Evolutionary conservation across 2,888 invertebrate genomes (phyloP), one percentile per base, ranked within the genome.

Genomic region (Drosophila rubida): DNA sequence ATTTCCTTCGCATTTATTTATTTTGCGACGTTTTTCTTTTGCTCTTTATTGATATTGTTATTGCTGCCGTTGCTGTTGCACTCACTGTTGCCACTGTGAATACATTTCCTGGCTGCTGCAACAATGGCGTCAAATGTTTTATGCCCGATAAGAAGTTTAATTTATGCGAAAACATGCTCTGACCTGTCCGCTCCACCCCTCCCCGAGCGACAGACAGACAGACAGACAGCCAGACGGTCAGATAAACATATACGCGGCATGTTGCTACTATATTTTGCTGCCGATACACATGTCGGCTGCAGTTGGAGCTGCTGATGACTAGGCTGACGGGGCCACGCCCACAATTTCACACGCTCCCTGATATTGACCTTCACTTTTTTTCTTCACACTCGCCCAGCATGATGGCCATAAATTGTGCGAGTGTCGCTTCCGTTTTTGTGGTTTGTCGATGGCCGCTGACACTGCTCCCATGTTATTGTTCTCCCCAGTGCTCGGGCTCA

Each of bases 121-220:
- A 64, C 71, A 75, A 75, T 77, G 82, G 68, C 83, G 69, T 83
- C 87, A 87, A 86, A 86, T 89, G 88, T 77, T 87, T 78, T 77
- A 82, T 75, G 78, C 78, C 85, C 79, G 89, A 89, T 89, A 89
- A 89, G 89, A 87, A 85, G 78, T 80, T 88, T 85, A 89, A 89
- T 89, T 89, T 89, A 89, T 89, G 89, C 89, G 89, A 85, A 88
- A 85, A 81, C 89, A 88, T 89, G 88, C 85, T 86, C 84, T 86
- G 75, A 72, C 71, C 69, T 71, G 62, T 69, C 67, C 19, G 32
- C 16, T 7, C n/a, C 30, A 0, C n/a, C n/a, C 23, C 13, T 7
- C n/a, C 35, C 37, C 35, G n/a, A n/a, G n/a, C 25, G 1, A 66
- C 64, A 63, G 69, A 59, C 13, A 14, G 14, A 37, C 35, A 11